Conservation (phyloP, 2,797 vertebrate genomes). For the Liparis tanakae region DNA sequence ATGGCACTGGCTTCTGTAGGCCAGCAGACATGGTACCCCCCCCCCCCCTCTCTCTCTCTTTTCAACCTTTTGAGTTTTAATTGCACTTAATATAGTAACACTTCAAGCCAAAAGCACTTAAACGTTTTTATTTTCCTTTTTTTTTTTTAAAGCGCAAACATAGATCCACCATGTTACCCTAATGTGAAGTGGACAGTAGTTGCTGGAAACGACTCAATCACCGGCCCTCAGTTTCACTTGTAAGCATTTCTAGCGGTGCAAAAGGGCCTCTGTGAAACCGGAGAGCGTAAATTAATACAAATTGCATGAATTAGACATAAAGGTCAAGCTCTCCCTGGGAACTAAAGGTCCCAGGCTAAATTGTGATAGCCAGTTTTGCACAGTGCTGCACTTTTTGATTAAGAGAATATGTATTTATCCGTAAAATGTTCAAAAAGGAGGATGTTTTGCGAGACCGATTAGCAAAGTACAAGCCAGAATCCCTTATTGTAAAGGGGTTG, state of each 20-base stretch:
- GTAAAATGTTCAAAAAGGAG: conserved; percentile 65
- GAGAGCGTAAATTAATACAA: conserved; percentile 70
- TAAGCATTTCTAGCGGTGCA: conserved; percentile 66
- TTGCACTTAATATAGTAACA: conserved; percentile 85
- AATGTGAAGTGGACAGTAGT: conserved; percentile 51
- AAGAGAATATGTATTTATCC: conserved; percentile 86
- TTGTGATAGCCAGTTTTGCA: conserved; percentile 94
- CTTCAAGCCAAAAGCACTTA: conserved; percentile 86
- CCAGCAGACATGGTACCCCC: conserved; percentile 81
- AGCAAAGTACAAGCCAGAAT: conserved; percentile 73
- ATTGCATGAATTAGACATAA: conserved; percentile 84
- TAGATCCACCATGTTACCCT: conserved; percentile 50
- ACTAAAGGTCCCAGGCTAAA: conserved; percentile 95
- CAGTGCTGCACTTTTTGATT: conserved; percentile 96
- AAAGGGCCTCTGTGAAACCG: conserved; percentile 65
- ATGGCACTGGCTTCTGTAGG: conserved; percentile 69
- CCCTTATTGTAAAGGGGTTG: conserved; percentile 78
- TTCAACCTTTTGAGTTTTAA: conserved; percentile 74
- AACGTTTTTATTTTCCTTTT: conserved; percentile 60
- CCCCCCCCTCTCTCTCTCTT: not conserved
- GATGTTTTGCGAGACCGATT: conserved; percentile 52
- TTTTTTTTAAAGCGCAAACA: conserved; percentile 60
- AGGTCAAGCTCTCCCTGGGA: conserved; percentile 89
- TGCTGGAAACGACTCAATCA: conserved; percentile 65
- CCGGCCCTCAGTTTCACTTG: conserved; percentile 53